Evolutionary conservation across 2,113 vertebrate genomes (phyloP), one percentile per base, ranked within the genome.

Genomic region (Takifugu flavidus): DNA sequence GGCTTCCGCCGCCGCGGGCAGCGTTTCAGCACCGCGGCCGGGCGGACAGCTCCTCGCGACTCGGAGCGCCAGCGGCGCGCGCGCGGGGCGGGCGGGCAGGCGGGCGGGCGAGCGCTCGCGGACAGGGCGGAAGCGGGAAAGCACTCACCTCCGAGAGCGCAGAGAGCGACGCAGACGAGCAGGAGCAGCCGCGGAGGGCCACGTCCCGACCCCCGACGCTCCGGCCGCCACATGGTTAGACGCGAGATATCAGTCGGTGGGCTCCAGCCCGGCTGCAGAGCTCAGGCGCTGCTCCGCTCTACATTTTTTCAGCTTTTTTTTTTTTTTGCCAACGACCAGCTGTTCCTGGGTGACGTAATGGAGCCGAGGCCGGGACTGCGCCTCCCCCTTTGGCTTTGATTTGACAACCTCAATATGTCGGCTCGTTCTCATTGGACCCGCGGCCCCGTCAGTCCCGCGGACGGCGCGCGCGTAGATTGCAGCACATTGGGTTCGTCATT

Each of bases 341-440:
- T 92, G 91, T 92, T 91, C 88, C 84, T 78, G 84, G 83, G 88
- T 92, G 90, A 92, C 91, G 91, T 92, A 75, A 92, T 80, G 61
- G 34, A 67, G 79, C 88, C 80, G 80, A 82, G 60, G 76, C 51
- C 73, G 78, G 78, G 70, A 75, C 78, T 20, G 82, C 85, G 72
- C 90, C 88, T 71, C 88, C 87, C 87, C 78, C 67, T 57, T 57
- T 44, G 55, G 55, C 82, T 77, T 73, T 79, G 85, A 92, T 92
- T 92, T 80, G 90, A 82, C 75, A 62, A 49, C 53, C 67, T 61
- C 58, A 64, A 65, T 70, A 66, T 81, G 82, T 78, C 53, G 67
- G 28, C 56, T 47, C 3, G 6, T 73, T 71, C 43, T 84, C 67
- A 91, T 91, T 92, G 89, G 90, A 68, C 34, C 62, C 27, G 25